Conservation (phyloP, 2,113 vertebrate species). For the Hemiprocne comata region DNA sequence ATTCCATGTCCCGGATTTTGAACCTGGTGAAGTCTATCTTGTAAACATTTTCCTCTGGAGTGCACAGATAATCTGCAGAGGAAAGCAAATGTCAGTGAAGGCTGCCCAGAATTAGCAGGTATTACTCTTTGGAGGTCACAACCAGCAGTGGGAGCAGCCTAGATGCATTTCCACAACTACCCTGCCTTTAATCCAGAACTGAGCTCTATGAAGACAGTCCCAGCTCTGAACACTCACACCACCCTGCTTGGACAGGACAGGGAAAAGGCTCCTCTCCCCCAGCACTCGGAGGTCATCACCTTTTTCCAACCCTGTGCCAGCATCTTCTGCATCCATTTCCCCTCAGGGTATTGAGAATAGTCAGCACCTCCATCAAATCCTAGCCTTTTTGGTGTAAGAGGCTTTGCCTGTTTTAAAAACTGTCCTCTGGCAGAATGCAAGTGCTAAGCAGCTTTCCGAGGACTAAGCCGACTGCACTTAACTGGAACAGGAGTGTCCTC, state of each 20-base stretch:
- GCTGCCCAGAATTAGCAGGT: background rate
- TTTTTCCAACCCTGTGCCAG: background rate
- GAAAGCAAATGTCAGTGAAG: background rate
- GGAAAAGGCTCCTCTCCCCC: background rate
- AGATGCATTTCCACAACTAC: background rate
- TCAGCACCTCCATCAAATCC: constrained; percentile 35
- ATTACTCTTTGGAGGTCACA: background rate
- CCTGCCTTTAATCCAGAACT: background rate
- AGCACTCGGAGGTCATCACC: background rate
- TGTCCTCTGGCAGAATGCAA: constrained; percentile 42
- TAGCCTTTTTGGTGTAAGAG: constrained; percentile 33
- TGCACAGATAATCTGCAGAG: constrained; percentile 91
- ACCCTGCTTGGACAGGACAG: background rate
- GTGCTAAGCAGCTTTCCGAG: constrained; percentile 68
- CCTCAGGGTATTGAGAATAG: background rate
- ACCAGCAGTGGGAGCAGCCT: background rate
- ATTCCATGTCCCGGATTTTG: constrained; percentile 99
- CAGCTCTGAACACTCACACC: background rate
- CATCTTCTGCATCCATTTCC: background rate
- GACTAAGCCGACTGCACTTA: constrained; percentile 48
- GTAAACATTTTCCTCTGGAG: constrained; percentile 94
- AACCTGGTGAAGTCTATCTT: constrained; percentile 98
- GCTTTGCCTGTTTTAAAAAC: constrained; percentile 61
- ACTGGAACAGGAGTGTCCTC: constrained; percentile 22
- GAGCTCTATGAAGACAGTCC: background rate